phyloP scores from a whole-genome alignment of 2,888 invertebrate genomes.

The Phytoseiulus persimilis region DNA sequence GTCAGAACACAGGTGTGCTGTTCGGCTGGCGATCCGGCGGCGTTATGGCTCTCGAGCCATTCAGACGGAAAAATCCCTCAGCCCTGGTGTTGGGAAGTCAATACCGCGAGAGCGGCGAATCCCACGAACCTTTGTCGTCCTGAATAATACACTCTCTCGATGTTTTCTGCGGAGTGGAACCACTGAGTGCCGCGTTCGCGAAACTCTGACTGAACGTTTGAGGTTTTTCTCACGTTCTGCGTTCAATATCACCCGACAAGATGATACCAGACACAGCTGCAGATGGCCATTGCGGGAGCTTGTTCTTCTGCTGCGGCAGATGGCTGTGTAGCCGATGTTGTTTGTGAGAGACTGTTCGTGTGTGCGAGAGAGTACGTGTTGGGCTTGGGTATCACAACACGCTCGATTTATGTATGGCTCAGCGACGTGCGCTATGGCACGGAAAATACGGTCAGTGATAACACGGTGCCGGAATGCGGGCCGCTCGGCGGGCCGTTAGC shows the following conservation, averaged over 20 bases:
- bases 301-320: not conserved
- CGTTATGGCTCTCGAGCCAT: too few relatives aligned
- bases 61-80: too few relatives aligned
- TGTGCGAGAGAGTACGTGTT: not conserved
- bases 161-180: too few relatives aligned
- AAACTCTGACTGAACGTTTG: not conserved
- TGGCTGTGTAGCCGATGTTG: not conserved
- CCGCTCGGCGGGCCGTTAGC: not conserved
- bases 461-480: not conserved
- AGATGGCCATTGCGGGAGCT: not conserved
- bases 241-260: not conserved
- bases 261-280: not conserved
- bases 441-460: conserved; percentile 24
- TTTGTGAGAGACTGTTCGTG: not conserved
- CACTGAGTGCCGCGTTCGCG: too few relatives aligned
- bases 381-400: not conserved
- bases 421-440: conserved; percentile 32
- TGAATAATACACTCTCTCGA: too few relatives aligned
- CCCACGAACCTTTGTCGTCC: too few relatives aligned
- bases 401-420: conserved; percentile 35
- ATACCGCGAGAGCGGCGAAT: too few relatives aligned
- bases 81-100: too few relatives aligned
- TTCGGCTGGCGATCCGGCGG: too few relatives aligned
- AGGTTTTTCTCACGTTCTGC: not conserved
- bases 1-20: too few relatives aligned